Base-by-base conservation (phyloP, 2,888 invertebrate species). In the Mesoligia furuncula region DNA sequence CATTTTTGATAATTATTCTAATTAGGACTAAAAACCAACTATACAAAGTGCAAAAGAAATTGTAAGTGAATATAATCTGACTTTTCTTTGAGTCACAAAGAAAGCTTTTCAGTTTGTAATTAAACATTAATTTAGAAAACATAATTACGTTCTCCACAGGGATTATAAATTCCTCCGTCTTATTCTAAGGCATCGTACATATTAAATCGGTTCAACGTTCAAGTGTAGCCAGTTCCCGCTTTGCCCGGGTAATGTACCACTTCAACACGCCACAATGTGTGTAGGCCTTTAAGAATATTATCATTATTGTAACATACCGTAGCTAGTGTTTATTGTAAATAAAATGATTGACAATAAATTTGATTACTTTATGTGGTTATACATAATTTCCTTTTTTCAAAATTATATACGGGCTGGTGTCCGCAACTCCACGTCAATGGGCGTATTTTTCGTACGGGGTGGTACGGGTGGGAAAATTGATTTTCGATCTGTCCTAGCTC, bases 321-420 rank as follows among this genome's bases (percentile, higher is more conserved):
- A 94, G 90, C 84, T 94, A 93, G 90, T 91, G 91, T 95, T 95
- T 95, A 94, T 87, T 96, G 95, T 96, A 95, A 95, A 96, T 96
- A 96, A 94, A 95, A 92, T 93, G 94, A 95, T 96, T 96, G 96
- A 96, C 96, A 96, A 96, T 96, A 96, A 95, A 95, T 93, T 94
- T 94, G 93, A 94, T 93, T 94, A 95, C 92, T 95, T 92, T 91
- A 93, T 87, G 89, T 90, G 85, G 85, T 90, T 89, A 87, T 84
- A 87, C 89, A 87, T 90, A 89, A 87, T 89, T 87, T 84, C 83
- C 87, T 75, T 79, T 61, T 54, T 31, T 70, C 39, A n/a, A 59
- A 54, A 65, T 17, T 24, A 36, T 20, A 39, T 42, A 42, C 27
- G 27, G 48, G 7, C 7, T 48, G 48, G 48, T 48, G 17, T 17